Percentiles rank a stretch among this genome's conserved stretches.
Conservation (phyloP, 2,797 vertebrate genomes). For the Meda fulgida region DNA sequence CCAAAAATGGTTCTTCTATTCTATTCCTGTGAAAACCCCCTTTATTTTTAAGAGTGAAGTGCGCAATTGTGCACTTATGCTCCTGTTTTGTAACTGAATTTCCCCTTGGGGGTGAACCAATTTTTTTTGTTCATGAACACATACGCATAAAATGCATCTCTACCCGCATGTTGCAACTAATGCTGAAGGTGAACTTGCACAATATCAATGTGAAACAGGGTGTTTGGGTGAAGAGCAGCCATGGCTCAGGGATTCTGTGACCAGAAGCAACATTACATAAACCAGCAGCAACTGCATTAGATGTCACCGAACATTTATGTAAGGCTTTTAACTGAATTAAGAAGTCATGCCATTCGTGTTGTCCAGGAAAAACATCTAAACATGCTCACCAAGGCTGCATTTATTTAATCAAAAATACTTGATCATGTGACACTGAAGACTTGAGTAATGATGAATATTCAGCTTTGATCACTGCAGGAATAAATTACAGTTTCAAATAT, state of each 20-base stretch:
- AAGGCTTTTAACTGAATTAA: conserved; percentile 9
- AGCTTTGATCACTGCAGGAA: neutral
- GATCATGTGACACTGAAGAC: neutral
- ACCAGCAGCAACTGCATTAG: neutral
- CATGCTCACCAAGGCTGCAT: neutral
- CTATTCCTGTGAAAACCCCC: neutral
- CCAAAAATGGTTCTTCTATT: neutral
- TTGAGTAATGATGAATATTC: neutral
- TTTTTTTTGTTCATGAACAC: too few species aligned
- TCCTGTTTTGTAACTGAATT: neutral
- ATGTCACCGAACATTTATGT: conserved; percentile 17
- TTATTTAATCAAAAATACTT: neutral
- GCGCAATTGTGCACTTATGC: neutral
- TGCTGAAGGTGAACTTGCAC: conserved; percentile 12
- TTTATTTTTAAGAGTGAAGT: neutral
- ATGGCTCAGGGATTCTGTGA: neutral
- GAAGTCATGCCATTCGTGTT: neutral
- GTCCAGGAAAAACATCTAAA: neutral
- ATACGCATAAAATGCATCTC: neutral
- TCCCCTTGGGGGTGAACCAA: neutral
- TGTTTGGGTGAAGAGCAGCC: neutral
- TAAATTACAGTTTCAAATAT: neutral
- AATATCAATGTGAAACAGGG: neutral
- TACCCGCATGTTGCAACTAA: neutral
- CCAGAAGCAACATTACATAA: conserved; percentile 21